Evolutionary conservation across 2,888 invertebrate species (phyloP).

Genomic region (Mythimna ferrago): DNA sequence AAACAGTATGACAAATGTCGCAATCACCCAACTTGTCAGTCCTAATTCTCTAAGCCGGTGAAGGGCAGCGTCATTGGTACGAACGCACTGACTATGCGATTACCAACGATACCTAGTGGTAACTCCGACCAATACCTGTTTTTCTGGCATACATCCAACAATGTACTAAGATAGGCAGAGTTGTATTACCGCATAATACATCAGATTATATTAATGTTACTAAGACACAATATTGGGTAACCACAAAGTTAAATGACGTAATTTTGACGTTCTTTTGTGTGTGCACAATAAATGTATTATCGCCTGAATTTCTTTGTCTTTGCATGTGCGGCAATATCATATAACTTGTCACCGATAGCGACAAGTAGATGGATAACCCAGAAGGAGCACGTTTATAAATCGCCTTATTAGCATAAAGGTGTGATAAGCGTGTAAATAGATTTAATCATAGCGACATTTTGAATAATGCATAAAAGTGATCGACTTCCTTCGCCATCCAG

Average conservation of each 20-base stretch:
- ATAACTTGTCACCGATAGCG: conserved; percentile 46
- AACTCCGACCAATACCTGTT: conserved; percentile 27
- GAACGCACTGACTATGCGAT: conserved; percentile 17
- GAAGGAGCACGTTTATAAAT: conserved; percentile 14
- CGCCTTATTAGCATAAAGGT: conserved; percentile 26
- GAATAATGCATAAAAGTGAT: conserved; percentile 11
- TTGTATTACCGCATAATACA: conserved; percentile 25
- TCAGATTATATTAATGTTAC: conserved; percentile 2
- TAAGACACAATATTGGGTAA: conserved; percentile 11
- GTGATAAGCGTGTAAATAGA: conserved; percentile 25
- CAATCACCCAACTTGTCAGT: conserved; percentile 24
- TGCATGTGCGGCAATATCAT: conserved; percentile 29
- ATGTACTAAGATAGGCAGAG: conserved; percentile 29
- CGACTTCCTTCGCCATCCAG: not conserved
- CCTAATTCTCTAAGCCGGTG: conserved; percentile 42
- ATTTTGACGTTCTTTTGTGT: conserved; percentile 14
- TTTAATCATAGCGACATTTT: conserved; percentile 11
- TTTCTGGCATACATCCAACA: conserved; percentile 45
- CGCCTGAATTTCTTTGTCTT: conserved; percentile 29
- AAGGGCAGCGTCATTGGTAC: conserved; percentile 37
- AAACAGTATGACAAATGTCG: conserved; percentile 16
- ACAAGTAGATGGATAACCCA: conserved; percentile 42
- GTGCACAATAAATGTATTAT: conserved; percentile 14
- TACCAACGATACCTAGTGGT: conserved; percentile 31
- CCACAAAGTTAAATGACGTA: conserved; percentile 8